phyloP scores from a whole-genome alignment of 2,113 vertebrate species.

The Burhinus oedicnemus region DNA sequence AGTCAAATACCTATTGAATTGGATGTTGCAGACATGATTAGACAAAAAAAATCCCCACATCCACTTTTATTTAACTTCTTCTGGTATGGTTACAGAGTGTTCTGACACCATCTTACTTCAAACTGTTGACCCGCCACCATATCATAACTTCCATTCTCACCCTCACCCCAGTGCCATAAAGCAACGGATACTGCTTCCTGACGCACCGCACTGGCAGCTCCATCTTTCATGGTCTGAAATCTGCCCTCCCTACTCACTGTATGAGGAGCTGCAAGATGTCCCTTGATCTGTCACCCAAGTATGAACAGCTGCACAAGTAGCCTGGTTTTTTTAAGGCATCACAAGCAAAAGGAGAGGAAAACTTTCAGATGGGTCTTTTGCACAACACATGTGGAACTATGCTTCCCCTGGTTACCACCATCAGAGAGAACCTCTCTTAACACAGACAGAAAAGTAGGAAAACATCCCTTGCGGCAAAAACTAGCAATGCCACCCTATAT shows the following conservation, averaged over 20 bases:
- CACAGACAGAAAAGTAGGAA: slow-evolving; percentile 1
- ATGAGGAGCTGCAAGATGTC: neutral
- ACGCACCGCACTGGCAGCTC: neutral
- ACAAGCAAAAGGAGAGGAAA: neutral
- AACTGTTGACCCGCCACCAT: neutral
- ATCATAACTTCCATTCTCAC: neutral
- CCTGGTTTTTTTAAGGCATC: neutral
- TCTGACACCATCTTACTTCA: neutral
- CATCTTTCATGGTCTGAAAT: slow-evolving; percentile 2
- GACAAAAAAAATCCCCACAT: neutral
- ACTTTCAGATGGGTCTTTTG: slow-evolving; percentile 2
- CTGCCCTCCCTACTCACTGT: neutral
- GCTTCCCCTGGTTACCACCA: neutral
- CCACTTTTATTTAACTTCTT: neutral
- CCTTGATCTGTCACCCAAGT: slow-evolving; percentile 13
- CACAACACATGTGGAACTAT: neutral
- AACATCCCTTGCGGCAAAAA: neutral
- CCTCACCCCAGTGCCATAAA: neutral
- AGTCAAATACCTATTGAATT: neutral
- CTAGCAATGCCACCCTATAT: neutral
- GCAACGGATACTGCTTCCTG: neutral
- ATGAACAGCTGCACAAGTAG: neutral
- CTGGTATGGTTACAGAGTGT: neutral
- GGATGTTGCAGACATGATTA: neutral
- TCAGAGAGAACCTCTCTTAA: neutral